Evolutionary conservation across 2,113 vertebrate species (phyloP).

Genomic region (Cavia porcellus): DNA sequence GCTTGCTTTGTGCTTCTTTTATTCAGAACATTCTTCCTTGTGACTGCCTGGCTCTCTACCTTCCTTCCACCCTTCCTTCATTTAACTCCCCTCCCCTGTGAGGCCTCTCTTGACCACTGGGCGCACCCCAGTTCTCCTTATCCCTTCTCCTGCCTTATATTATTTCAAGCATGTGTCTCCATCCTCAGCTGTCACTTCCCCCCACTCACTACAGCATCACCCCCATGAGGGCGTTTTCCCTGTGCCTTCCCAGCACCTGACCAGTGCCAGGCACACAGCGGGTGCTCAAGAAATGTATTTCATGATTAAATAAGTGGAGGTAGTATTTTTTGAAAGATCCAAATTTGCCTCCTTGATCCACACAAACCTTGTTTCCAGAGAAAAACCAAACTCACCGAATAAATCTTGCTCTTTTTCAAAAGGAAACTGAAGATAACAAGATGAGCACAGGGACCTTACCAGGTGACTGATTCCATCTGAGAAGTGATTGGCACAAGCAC

Average conservation of each 20-base stretch:
- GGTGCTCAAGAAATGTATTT: neutral
- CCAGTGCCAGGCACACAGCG: neutral
- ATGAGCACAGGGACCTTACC: neutral
- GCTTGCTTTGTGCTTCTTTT: neutral
- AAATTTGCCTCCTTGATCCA: neutral
- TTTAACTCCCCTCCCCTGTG: neutral
- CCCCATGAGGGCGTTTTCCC: neutral
- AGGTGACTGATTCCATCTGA: neutral
- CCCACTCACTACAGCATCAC: neutral
- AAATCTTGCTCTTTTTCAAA: neutral
- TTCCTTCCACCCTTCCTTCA: neutral
- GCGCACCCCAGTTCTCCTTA: neutral
- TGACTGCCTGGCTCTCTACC: rapidly evolving
- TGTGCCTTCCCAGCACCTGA: neutral
- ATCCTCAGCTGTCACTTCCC: neutral
- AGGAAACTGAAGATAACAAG: neutral
- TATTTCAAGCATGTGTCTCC: neutral
- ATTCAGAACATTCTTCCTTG: neutral
- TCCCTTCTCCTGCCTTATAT: too few species aligned
- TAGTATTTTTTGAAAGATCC: neutral
- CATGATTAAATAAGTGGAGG: neutral
- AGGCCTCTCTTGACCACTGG: neutral
- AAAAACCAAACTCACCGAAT: neutral
- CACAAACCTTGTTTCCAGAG: slow-evolving; percentile 23
- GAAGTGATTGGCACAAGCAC: neutral